Percentiles rank a stretch among this genome's conserved stretches.
These are phyloP conservation scores for Falco rusticolus DNA, from an alignment of 2,797 vertebrate species.

Conservation along the genomic window DNA sequence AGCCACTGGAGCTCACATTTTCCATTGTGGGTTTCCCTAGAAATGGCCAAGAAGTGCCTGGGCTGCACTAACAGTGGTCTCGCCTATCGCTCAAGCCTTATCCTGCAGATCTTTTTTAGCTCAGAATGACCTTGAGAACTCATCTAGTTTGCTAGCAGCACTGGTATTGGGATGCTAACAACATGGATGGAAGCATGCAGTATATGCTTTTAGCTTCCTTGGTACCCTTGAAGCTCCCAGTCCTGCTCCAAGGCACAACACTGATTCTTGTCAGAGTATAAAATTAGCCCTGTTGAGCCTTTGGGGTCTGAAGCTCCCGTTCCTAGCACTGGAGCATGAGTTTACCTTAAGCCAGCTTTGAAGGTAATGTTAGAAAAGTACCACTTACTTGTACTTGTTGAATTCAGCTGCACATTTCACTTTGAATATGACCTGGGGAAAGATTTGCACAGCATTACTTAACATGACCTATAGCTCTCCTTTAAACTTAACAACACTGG, in stretches of 20 bases:
- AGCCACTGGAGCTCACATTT: background rate
- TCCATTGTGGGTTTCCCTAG: background rate
- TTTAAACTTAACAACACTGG: background rate
- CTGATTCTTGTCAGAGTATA: background rate
- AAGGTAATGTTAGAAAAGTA: background rate
- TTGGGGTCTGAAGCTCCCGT: background rate
- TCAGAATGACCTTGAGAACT: background rate
- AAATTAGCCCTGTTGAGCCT: background rate
- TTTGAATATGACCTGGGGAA: slow-evolving; percentile 92
- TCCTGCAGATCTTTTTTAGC: background rate
- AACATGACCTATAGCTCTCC: accelerated
- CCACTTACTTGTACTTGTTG: slow-evolving; percentile 95
- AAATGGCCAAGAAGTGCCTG: background rate
- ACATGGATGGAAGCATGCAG: background rate
- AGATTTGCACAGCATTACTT: slow-evolving; percentile 36
- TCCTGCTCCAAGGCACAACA: background rate
- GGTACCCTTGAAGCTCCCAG: background rate
- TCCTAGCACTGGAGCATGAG: background rate
- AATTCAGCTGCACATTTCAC: slow-evolving; percentile 94
- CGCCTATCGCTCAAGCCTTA: background rate
- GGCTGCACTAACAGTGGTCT: background rate
- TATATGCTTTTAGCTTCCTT: background rate
- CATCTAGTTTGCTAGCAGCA: background rate
- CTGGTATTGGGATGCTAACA: background rate
- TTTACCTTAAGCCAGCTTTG: background rate